These are phyloP conservation scores for Neocrepidodera transversa DNA, from an alignment of 2,888 invertebrate species.

Conservation along the genomic window DNA sequence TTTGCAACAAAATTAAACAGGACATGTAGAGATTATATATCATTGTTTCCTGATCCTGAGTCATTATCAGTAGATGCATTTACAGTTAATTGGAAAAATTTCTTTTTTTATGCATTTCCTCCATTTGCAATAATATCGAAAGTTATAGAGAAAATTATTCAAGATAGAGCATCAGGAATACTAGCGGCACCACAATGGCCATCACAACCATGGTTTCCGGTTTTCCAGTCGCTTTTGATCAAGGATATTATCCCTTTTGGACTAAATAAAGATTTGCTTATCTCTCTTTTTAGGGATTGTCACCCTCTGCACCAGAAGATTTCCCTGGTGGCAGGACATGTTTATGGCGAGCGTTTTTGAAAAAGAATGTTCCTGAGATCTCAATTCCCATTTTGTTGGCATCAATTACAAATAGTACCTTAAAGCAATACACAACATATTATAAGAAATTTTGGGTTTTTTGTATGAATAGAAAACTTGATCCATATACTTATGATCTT, in stretches of 20 bases:
- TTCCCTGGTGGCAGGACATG: constrained; percentile 46
- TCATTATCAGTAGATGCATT: constrained; percentile 6
- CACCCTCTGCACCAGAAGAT: constrained; percentile 42
- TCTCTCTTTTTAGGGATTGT: constrained; percentile 37
- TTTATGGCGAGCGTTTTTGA: constrained; percentile 40
- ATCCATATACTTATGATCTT: no score
- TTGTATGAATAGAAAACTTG: no score
- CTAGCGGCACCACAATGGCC: constrained; percentile 8
- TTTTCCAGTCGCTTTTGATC: neutral
- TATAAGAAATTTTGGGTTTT: no score
- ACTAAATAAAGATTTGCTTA: constrained; percentile 34
- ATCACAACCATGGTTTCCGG: neutral
- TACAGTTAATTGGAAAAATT: constrained; percentile 9
- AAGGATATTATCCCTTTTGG: neutral
- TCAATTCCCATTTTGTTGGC: no score
- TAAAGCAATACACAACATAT: no score
- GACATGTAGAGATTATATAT: constrained; percentile 17
- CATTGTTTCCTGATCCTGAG: constrained; percentile 14
- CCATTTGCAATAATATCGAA: constrained; percentile 14
- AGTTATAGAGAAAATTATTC: constrained; percentile 10
- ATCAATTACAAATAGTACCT: no score
- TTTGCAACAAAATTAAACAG: constrained; percentile 6
- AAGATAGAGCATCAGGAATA: constrained; percentile 7
- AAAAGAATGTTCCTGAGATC: no score
- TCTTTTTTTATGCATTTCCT: constrained; percentile 18